These are phyloP conservation scores for Mobula birostris DNA, from an alignment of 2,113 vertebrate species.

Conservation along the genomic window DNA sequence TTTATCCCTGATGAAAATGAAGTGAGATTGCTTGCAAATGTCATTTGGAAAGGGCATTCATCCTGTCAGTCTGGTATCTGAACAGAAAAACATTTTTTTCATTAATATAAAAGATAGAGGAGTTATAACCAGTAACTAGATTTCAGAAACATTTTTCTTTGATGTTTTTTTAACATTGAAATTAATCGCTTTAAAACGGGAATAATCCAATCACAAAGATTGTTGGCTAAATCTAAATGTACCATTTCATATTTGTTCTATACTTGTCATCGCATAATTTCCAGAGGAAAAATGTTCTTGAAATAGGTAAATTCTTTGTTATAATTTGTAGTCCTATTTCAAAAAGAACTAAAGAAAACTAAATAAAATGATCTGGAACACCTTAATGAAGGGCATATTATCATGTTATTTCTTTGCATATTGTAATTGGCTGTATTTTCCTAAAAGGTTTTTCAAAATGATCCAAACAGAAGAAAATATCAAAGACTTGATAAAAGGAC, in stretches of 20 bases:
- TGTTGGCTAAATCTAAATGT: too few relatives aligned
- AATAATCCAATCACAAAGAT: not conserved
- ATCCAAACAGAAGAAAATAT: slow-evolving; percentile 16
- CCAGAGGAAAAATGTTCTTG: not conserved
- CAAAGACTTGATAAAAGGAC: slow-evolving; percentile 23
- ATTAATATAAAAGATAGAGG: not conserved
- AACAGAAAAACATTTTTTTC: not conserved
- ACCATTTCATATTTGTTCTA: too few relatives aligned
- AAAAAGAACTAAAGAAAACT: not conserved
- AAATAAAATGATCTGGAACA: not conserved
- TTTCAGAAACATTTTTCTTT: not conserved
- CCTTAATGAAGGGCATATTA: not conserved
- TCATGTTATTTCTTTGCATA: not conserved
- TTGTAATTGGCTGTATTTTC: not conserved
- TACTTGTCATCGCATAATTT: not conserved
- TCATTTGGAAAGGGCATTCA: not conserved
- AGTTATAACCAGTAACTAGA: not conserved
- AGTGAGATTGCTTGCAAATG: not conserved
- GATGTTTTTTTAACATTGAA: not conserved
- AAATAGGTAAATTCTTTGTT: not conserved
- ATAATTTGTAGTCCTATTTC: not conserved
- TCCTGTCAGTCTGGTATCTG: not conserved
- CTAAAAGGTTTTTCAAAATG: slow-evolving; percentile 29
- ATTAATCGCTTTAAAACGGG: not conserved
- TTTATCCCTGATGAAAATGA: not conserved